These are phyloP conservation scores for Pluvialis apricaria DNA, from an alignment of 2,113 vertebrate genomes.

Conservation along the genomic window DNA sequence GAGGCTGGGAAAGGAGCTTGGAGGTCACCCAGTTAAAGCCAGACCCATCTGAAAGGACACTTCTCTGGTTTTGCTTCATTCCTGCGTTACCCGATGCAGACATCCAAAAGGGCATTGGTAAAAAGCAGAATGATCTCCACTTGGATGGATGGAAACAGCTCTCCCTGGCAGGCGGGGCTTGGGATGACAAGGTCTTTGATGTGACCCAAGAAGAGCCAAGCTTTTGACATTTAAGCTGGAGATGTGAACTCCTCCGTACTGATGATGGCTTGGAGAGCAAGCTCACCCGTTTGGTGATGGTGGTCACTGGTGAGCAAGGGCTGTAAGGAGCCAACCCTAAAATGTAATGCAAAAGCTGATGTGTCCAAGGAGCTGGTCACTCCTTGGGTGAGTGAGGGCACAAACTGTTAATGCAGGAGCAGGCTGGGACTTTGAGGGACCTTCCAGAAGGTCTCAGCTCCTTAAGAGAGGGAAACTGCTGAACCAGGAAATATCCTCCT, in stretches of 20 bases:
- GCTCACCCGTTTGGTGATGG: background rate
- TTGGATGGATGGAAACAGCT: background rate
- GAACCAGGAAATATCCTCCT: background rate
- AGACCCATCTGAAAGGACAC: background rate
- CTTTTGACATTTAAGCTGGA: background rate
- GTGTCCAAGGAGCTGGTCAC: rapidly evolving
- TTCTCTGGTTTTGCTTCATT: background rate
- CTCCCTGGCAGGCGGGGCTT: background rate
- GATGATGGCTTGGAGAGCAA: background rate
- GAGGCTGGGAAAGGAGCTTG: background rate
- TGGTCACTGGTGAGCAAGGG: background rate
- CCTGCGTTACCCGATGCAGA: background rate
- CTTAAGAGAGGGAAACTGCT: background rate
- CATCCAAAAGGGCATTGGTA: background rate
- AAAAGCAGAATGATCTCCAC: background rate
- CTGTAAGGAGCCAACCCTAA: background rate
- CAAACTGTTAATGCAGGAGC: background rate
- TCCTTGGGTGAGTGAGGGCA: background rate
- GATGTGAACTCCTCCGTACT: background rate
- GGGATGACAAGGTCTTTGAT: background rate
- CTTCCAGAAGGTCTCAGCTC: background rate
- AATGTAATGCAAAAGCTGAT: background rate
- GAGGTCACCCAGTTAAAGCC: background rate
- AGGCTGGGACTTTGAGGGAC: background rate
- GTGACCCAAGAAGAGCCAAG: background rate